Evolutionary conservation across 1,140 invertebrate genomes (phyloP).

Genomic region (Meloidogyne exigua): DNA sequence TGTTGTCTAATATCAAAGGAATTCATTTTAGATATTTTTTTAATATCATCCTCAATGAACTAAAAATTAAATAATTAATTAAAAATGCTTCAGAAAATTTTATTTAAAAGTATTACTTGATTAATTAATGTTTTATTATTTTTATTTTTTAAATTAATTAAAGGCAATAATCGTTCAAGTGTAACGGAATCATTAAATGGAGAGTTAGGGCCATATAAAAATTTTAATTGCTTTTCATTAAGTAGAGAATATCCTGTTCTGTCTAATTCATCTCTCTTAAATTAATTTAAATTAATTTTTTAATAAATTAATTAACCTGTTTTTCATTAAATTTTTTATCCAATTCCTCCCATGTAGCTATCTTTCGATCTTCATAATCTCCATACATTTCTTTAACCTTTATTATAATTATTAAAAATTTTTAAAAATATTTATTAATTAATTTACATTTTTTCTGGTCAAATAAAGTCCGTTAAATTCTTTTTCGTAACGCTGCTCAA

Average conservation of each 20-base stretch:
- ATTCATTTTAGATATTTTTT: slow-evolving; percentile 26
- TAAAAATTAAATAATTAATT: not conserved
- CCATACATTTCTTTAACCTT: slow-evolving; percentile 34
- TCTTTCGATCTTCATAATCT: slow-evolving; percentile 32
- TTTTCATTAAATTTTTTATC: slow-evolving; percentile 20
- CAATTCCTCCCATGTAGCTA: slow-evolving; percentile 29
- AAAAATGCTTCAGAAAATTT: not conserved
- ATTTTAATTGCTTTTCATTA: slow-evolving; percentile 30
- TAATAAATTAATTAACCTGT: slow-evolving; percentile 17
- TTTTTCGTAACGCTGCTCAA: slow-evolving; percentile 7
- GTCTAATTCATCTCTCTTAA: slow-evolving; percentile 47
- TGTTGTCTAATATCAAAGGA: slow-evolving; percentile 49
- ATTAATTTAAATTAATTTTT: slow-evolving; percentile 7
- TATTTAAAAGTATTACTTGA: slow-evolving; percentile 6
- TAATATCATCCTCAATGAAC: slow-evolving; percentile 39
- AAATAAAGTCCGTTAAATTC: slow-evolving; percentile 30
- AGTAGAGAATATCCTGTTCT: slow-evolving; percentile 39
- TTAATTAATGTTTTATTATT: not conserved
- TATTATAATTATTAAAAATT: not conserved
- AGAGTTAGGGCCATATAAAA: slow-evolving; percentile 44
- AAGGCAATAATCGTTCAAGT: slow-evolving; percentile 30
- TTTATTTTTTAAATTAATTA: slow-evolving; percentile 11
- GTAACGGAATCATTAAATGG: slow-evolving; percentile 48
- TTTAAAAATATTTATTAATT: not conserved
- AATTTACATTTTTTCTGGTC: slow-evolving; percentile 37